phyloP scores from a whole-genome alignment of 2,888 invertebrate species.

The Lordiphosa fenestrarum region DNA sequence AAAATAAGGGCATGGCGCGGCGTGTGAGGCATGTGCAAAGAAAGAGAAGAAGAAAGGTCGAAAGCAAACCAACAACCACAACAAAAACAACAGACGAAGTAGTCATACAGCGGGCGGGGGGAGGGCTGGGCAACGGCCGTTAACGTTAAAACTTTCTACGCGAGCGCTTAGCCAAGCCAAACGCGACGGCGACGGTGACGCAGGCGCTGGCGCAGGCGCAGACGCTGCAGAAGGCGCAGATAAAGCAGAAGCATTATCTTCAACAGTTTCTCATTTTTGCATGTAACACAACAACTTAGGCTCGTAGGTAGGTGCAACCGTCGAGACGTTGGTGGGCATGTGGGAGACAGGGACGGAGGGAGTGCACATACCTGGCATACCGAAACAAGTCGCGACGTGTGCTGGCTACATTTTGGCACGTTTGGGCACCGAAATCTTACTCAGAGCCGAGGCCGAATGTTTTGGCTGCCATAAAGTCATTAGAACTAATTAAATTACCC shows the following conservation, averaged over 20 bases:
- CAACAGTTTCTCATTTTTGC: constrained; percentile 23
- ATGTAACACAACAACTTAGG: constrained; percentile 36
- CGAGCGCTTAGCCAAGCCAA: constrained; percentile 71
- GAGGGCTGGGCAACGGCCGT: constrained; percentile 49
- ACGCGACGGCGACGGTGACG: constrained; percentile 28
- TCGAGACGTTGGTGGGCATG: constrained; percentile 1
- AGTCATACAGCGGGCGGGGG: not conserved
- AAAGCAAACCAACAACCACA: constrained; percentile 49
- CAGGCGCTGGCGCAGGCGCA: no score
- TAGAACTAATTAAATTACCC: constrained; percentile 26
- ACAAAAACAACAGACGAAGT: constrained; percentile 14
- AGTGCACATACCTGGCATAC: constrained; percentile 51
- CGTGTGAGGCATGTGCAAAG: constrained; percentile 41
- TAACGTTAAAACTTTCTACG: constrained; percentile 70
- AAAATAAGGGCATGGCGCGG: constrained; percentile 65
- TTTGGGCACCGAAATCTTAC: constrained; percentile 38
- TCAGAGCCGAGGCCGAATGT: constrained; percentile 8
- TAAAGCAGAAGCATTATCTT: constrained; percentile 23
- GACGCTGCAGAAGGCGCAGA: constrained; percentile 1
- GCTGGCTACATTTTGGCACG: constrained; percentile 55
- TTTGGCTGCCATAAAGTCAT: constrained; percentile 32
- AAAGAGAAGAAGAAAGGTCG: constrained; percentile 65
- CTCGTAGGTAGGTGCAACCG: constrained; percentile 5
- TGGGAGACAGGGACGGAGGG: not conserved
- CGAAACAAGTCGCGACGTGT: constrained; percentile 31